phyloP scores from a whole-genome alignment of 2,888 invertebrate genomes.

The Drosophila setosimentum region DNA sequence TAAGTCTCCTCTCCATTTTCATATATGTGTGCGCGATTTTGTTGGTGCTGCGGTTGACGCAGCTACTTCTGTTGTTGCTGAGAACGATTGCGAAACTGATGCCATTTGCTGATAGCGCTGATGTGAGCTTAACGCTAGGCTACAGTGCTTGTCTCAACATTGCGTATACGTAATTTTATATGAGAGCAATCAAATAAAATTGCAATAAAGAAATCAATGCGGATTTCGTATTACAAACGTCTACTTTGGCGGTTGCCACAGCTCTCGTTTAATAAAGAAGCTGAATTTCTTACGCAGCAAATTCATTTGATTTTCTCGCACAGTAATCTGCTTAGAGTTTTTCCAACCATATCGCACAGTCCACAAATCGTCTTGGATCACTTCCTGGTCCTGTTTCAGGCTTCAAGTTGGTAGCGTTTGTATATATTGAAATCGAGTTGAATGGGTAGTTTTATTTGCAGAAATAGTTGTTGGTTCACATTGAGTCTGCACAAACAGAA shows the following conservation, averaged over 20 bases:
- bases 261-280: conserved; percentile 51
- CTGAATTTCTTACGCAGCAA: conserved; percentile 61
- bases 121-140: conserved; percentile 68
- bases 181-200: conserved; percentile 77
- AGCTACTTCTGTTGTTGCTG: conserved; percentile 35
- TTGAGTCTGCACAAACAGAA: conserved; percentile 34
- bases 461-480: conserved; percentile 58
- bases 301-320: conserved; percentile 66
- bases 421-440: conserved; percentile 71
- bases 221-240: conserved; percentile 47
- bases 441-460: conserved; percentile 76
- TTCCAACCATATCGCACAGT: conserved; percentile 18
- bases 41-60: conserved; percentile 46
- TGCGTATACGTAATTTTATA: conserved; percentile 79
- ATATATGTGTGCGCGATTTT: conserved; percentile 62
- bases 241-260: neutral
- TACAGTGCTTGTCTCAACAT: conserved; percentile 64
- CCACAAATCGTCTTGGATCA: conserved; percentile 11
- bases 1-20: conserved; percentile 11
- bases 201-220: conserved; percentile 81
- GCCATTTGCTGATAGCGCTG: conserved; percentile 64
- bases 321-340: conserved; percentile 72
- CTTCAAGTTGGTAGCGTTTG: conserved; percentile 52
- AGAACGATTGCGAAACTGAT: conserved; percentile 48
- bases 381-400: conserved; percentile 21